Evolutionary conservation across 2,797 vertebrate genomes (phyloP).

Genomic region (Lates japonicus): DNA sequence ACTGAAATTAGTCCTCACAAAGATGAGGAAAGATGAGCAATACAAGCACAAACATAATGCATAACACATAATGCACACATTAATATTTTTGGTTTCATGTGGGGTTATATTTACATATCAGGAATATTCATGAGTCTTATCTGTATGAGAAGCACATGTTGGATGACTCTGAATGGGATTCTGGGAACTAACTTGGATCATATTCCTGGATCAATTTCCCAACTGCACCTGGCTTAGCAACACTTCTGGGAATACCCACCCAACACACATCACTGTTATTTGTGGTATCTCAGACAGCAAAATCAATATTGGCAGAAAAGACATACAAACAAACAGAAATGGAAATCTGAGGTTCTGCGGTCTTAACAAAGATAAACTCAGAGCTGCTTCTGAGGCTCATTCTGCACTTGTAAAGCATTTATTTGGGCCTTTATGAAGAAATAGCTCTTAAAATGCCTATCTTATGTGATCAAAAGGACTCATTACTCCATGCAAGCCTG

Average conservation of each 20-base stretch:
- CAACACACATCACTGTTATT: slow-evolving; percentile 2
- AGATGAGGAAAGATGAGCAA: not conserved
- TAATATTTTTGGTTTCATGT: slow-evolving; percentile 9
- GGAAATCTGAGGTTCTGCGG: not conserved
- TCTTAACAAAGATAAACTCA: not conserved
- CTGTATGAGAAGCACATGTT: slow-evolving; percentile 9
- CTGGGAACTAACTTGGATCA: slow-evolving; percentile 34
- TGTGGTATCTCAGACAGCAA: slow-evolving; percentile 13
- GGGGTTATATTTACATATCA: not conserved
- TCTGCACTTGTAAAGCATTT: not conserved
- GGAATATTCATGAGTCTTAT: not conserved
- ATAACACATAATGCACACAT: not conserved
- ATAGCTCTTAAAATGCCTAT: slow-evolving; percentile 39
- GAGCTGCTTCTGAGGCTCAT: slow-evolving; percentile 8
- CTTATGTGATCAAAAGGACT: slow-evolving; percentile 45
- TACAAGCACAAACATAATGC: not conserved
- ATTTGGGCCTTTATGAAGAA: slow-evolving; percentile 31
- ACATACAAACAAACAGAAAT: not conserved
- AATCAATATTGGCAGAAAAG: not conserved
- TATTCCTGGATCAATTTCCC: slow-evolving; percentile 20
- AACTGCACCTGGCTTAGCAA: not conserved
- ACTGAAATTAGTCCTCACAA: too few species aligned
- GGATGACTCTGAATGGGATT: slow-evolving; percentile 22
- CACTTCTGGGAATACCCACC: not conserved
- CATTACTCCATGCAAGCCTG: slow-evolving; percentile 49